phyloP scores from a whole-genome alignment of 1,140 invertebrate genomes.

The Drosophila yakuba region DNA sequence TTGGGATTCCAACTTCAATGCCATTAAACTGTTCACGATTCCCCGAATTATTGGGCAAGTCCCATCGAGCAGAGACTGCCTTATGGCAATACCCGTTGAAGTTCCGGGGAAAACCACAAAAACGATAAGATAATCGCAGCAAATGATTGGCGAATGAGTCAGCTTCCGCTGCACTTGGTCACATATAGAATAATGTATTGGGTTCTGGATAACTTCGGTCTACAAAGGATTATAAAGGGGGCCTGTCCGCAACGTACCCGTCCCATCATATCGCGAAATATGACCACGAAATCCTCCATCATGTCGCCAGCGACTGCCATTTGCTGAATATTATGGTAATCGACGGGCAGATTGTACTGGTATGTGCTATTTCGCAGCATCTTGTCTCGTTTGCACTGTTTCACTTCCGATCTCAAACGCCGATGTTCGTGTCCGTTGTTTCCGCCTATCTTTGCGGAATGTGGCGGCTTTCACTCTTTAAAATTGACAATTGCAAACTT shows the following conservation, averaged over 20 bases:
- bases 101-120: slow-evolving; percentile 35
- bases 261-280: slow-evolving; percentile 86
- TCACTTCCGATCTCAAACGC: slow-evolving; percentile 21
- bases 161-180: slow-evolving; percentile 39
- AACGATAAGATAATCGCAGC: slow-evolving; percentile 30
- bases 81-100: slow-evolving; percentile 20
- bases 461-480: slow-evolving; percentile 65
- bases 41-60: neutral
- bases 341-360: slow-evolving; percentile 77
- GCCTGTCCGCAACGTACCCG: slow-evolving; percentile 85
- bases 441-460: slow-evolving; percentile 45
- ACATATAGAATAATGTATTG: neutral
- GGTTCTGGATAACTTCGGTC: neutral
- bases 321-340: slow-evolving; percentile 82
- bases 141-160: slow-evolving; percentile 31
- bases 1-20: neutral
- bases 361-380: slow-evolving; percentile 77
- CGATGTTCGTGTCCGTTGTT: slow-evolving; percentile 43
- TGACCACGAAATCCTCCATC: slow-evolving; percentile 87
- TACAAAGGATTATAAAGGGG: slow-evolving; percentile 3
- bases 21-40: too few relatives aligned
- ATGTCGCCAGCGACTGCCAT: slow-evolving; percentile 86
- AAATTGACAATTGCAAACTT: slow-evolving; percentile 57
- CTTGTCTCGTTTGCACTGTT: slow-evolving; percentile 35
- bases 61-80: slow-evolving; percentile 10